Conservation (phyloP, 2,888 invertebrate genomes). For the Digitonthophagus gazella region DNA sequence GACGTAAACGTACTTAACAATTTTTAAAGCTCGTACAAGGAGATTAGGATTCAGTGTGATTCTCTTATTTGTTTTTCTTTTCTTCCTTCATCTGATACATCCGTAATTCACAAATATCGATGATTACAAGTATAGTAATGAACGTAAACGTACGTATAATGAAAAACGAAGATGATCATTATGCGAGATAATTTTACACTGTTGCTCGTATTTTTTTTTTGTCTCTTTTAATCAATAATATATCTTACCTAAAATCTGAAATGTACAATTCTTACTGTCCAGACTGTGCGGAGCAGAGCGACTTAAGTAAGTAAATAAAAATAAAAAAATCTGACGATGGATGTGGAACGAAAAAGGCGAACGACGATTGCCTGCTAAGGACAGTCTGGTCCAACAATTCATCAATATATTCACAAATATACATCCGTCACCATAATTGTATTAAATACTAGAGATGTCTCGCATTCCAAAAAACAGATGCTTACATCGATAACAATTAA, state of each 20-base stretch:
- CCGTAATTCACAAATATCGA: conserved; percentile 23
- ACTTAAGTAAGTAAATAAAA: conserved; percentile 21
- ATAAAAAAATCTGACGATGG: conserved; percentile 30
- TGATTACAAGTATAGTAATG: conserved; percentile 17
- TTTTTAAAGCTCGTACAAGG: conserved; percentile 41
- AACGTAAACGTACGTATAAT: conserved; percentile 24
- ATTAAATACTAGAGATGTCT: conserved; percentile 47
- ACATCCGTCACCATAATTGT: conserved; percentile 50
- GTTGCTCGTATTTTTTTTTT: conserved; percentile 15
- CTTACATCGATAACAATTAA: conserved; percentile 48
- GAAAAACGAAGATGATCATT: conserved; percentile 32
- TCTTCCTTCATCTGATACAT: conserved; percentile 20
- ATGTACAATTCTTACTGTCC: conserved; percentile 45
- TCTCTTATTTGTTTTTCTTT: conserved; percentile 17
- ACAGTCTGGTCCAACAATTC: conserved; percentile 41
- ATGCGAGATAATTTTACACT: conserved; percentile 29
- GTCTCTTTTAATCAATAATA: conserved; percentile 21
- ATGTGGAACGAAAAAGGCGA: conserved; percentile 24
- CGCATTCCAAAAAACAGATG: conserved; percentile 42
- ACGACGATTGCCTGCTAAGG: conserved; percentile 34
- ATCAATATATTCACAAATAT: conserved; percentile 51
- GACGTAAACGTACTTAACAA: conserved; percentile 47
- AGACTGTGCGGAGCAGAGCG: conserved; percentile 45
- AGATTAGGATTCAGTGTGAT: conserved; percentile 34
- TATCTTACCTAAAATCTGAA: conserved; percentile 42